A percentile compares a stretch with the other conserved stretches of the same genome.
These are phyloP conservation scores for Xiphophorus hellerii DNA, from an alignment of 2,113 vertebrate species.

Conservation along the genomic window DNA sequence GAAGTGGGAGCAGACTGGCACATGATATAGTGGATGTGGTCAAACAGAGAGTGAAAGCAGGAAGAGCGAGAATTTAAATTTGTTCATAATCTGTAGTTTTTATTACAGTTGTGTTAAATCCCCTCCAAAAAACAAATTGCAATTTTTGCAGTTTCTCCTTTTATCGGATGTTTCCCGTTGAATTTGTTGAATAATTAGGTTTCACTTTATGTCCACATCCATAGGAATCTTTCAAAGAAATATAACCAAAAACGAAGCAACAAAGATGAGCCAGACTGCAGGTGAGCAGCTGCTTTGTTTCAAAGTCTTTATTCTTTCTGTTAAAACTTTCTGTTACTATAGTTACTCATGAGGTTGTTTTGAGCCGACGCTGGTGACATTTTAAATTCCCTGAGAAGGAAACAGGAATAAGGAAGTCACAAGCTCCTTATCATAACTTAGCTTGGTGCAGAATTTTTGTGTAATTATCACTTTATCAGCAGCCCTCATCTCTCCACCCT, in stretches of 20 bases:
- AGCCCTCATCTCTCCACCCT: slow-evolving; percentile 38
- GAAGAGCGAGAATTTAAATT: slow-evolving; percentile 55
- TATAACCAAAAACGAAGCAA: slow-evolving; percentile 85
- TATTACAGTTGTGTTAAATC: slow-evolving; percentile 1
- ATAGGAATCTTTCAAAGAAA: slow-evolving; percentile 90
- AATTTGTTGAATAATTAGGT: background rate
- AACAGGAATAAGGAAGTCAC: slow-evolving; percentile 57
- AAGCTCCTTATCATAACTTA: slow-evolving; percentile 37
- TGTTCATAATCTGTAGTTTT: slow-evolving; percentile 29
- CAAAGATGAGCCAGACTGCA: slow-evolving; percentile 90
- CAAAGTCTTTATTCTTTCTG: background rate
- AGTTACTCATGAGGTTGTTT: background rate
- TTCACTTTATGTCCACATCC: slow-evolving; percentile 23
- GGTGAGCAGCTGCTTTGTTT: slow-evolving; percentile 72
- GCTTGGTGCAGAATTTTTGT: slow-evolving; percentile 10
- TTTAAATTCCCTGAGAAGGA: slow-evolving; percentile 55
- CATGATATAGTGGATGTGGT: slow-evolving; percentile 79
- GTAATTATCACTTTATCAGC: slow-evolving; percentile 43
- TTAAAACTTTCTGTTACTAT: background rate
- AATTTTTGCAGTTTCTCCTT: background rate
- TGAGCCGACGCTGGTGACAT: background rate
- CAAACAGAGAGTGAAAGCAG: slow-evolving; percentile 62
- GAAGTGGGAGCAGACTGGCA: slow-evolving; percentile 82
- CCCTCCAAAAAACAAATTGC: too few species aligned
- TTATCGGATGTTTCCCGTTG: background rate